Conservation (phyloP, 2,888 invertebrate genomes). For the Limnephilus auricula region DNA sequence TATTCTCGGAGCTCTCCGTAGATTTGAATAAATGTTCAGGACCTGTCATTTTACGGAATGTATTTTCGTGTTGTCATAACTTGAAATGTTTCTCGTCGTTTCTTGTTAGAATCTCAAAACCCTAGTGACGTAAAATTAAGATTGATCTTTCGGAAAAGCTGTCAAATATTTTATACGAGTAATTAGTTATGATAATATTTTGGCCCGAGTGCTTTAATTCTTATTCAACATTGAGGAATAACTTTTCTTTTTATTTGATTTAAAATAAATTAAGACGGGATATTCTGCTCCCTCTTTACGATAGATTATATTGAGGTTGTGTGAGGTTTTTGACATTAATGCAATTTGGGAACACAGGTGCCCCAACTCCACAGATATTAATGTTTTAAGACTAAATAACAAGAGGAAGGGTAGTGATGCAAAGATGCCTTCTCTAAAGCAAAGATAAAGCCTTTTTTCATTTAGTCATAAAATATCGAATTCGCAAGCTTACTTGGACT, state of each 20-base stretch:
- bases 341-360: not conserved
- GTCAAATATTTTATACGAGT: not conserved
- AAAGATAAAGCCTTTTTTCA: not conserved
- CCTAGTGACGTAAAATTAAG: not conserved
- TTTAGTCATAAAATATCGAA: not conserved
- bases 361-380: not conserved
- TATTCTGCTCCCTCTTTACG: not conserved
- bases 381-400: not conserved
- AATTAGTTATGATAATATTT: not conserved
- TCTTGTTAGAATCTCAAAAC: not conserved
- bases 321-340: not conserved
- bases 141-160: not conserved
- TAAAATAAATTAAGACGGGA: not conserved
- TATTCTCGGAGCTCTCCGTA: not conserved
- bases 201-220: not conserved
- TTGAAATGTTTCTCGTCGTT: not conserved
- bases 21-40: conserved; percentile 2
- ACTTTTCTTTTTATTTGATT: not conserved
- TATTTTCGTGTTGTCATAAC: conserved; percentile 2
- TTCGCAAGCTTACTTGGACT: not conserved
- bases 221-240: not conserved
- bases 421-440: not conserved
- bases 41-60: not conserved
- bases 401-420: not conserved
- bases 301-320: too few relatives aligned